These are phyloP conservation scores for Chionodraco myersi DNA, from an alignment of 2,113 vertebrate genomes.

Conservation along the genomic window DNA sequence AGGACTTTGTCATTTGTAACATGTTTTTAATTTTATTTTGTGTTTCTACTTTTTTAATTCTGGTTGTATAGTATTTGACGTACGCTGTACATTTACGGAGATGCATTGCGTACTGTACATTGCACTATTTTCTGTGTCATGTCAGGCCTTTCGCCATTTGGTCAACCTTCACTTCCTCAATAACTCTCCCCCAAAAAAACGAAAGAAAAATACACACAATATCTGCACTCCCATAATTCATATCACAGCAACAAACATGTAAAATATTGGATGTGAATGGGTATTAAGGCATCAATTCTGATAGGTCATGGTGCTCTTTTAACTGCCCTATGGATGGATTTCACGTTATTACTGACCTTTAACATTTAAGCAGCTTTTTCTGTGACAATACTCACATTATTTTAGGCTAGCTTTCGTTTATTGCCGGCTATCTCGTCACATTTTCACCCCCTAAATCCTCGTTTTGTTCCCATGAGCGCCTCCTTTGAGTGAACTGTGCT, in stretches of 20 bases:
- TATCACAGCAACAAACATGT: constrained; percentile 28
- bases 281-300: constrained; percentile 22
- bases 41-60: constrained; percentile 91
- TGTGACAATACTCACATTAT: constrained; percentile 6
- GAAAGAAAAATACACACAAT: neutral
- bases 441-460: constrained; percentile 84
- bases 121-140: constrained; percentile 91
- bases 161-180: constrained; percentile 78
- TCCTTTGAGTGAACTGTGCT: constrained; percentile 71
- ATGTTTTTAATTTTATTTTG: constrained; percentile 58
- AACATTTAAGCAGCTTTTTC: constrained; percentile 36
- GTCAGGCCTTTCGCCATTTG: constrained; percentile 72
- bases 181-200: constrained; percentile 41
- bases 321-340: constrained; percentile 63
- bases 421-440: constrained; percentile 84
- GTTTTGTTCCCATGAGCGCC: constrained; percentile 76
- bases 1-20: constrained; percentile 85
- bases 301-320: constrained; percentile 64
- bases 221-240: constrained; percentile 47
- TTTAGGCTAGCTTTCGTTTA: constrained; percentile 29
- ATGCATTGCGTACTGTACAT: constrained; percentile 97
- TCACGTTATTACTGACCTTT: constrained; percentile 9
- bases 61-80: constrained; percentile 99
- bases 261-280: constrained; percentile 44
- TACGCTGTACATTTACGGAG: constrained; percentile 91